Conservation (phyloP, 1,140 invertebrate genomes). For the Penaeus indicus region DNA sequence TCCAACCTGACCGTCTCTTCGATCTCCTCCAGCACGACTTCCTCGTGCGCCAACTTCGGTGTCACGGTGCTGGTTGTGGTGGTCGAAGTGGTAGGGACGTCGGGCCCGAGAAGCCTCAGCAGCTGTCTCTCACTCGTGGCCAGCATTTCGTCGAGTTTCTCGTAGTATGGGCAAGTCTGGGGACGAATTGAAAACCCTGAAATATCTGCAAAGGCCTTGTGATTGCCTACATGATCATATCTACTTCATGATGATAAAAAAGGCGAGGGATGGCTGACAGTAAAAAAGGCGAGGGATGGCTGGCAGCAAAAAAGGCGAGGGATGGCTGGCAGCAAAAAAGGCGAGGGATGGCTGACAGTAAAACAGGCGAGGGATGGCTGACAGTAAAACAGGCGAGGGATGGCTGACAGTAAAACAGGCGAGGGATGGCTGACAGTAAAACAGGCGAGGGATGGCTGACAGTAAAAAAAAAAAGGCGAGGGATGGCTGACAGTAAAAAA, state of each 20-base stretch:
- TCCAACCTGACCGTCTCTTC: not conserved
- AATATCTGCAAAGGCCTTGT: not conserved
- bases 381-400: too few relatives aligned
- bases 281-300: not conserved
- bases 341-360: too few relatives aligned
- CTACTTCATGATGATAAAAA: not conserved
- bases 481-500: too few relatives aligned
- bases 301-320: not conserved
- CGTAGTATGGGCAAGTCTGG: not conserved
- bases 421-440: too few relatives aligned
- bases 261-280: too few relatives aligned
- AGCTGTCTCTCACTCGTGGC: constrained; percentile 27
- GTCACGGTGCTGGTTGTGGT: not conserved
- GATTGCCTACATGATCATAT: not conserved
- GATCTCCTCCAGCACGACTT: not conserved
- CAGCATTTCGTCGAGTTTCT: not conserved
- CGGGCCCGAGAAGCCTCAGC: constrained; percentile 32
- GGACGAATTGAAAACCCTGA: constrained; percentile 1
- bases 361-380: too few relatives aligned
- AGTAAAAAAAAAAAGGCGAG: too few relatives aligned
- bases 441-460: too few relatives aligned
- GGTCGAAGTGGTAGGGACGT: not conserved
- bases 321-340: too few relatives aligned
- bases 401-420: too few relatives aligned
- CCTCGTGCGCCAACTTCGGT: not conserved